Evolutionary conservation across 2,888 invertebrate genomes (phyloP), one percentile per base, ranked within the genome.

Genomic region (Polia nebulosa): DNA sequence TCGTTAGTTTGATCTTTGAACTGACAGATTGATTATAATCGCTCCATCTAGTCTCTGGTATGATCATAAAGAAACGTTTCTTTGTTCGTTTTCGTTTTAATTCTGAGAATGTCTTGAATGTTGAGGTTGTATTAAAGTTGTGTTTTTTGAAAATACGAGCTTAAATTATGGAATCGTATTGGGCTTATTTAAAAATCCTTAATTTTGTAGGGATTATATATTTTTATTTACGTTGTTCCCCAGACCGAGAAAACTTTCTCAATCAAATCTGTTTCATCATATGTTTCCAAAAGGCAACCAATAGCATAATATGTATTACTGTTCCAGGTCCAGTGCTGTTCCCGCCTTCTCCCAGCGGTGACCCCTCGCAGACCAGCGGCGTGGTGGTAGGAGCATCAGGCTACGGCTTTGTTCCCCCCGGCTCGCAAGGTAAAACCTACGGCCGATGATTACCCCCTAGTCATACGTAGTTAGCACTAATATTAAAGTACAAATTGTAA

Each of bases 301-400:
- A 62, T 82, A 82, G 85, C 70, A 70, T 60, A 56, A 63, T 20
- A 6, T 47, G 8, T 76, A 8, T 57, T 59, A 68, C 73, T 56
- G 13, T 94, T 94, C 36, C 96, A 97, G 98, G 98, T 85, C 98
- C 98, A 72, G 98, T 98, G 58, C 96, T 98, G 59, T 98, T 98
- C 95, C 97, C 97, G 44, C 96, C 97, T 69, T 96, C 97, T 29
- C 97, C 97, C 11, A 93, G 96, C 82, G 97, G 97, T 73, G 97
- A 97, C 82, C 96, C 97, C 51, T 95, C 96, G 76, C 97, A 97
- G 91, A 97, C 97, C 81, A 98, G 98, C 89, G 98, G 98, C 22
- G 98, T 98, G 44, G 96, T 98, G 66, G 97, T 97, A 36, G 98
- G 98, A 69, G 98, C 98, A 70, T 98, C 98, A 57, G 98, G 98